Base-by-base conservation (phyloP, 1,140 invertebrate species). In the Panagrolaimus sp. region DNA sequence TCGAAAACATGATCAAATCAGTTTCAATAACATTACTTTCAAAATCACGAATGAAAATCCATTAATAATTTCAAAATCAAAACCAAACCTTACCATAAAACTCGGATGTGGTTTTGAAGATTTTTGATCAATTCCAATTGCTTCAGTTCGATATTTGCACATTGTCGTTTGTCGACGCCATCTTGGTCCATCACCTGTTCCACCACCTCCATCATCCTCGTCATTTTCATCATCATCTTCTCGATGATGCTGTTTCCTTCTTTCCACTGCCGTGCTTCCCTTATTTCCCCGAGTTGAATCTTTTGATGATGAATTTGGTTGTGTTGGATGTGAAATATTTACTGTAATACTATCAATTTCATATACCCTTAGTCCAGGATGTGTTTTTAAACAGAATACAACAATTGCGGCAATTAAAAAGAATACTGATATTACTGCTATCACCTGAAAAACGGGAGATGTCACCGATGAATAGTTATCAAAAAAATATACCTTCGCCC, bases 331-430 rank as follows among this genome's bases (percentile, higher is more conserved):
- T 23, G 74, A 90, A 27, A 87, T 31, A 87, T 90, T 67, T 73
- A 92, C 89, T 48, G 91, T 89, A 71, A 91, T 88, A 85, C 94
- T 93, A 70, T 88, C 87, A 71, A 98, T 25, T 65, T 80, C 77
- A 45, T 94, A 93, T 73, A 92, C 90, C 44, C 91, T 85, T 80
- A 92, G 88, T 76, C 90, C 90, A 0, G 92, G 91, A 83, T 93
- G 91, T 0, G 92, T 95, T 86, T 96, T 96, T 78, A 96, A 85
- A 85, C 92, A 95, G 85, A 96, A 96, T 63, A 90, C 92, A 83
- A 98, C 86, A 82, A 98, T 98, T 63, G 94, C 97, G 69, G 96
- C 90, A 86, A 93, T 94, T 82, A 98, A 98, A 87, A 98, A 97
- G 87, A 96, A 92, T 71, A 98, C 92, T 70, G 94, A 97, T 82